A percentile compares a stretch with the other conserved stretches of the same genome.
phyloP scores from a whole-genome alignment of 2,797 vertebrate species.

The Mormyrops boulengeri region DNA sequence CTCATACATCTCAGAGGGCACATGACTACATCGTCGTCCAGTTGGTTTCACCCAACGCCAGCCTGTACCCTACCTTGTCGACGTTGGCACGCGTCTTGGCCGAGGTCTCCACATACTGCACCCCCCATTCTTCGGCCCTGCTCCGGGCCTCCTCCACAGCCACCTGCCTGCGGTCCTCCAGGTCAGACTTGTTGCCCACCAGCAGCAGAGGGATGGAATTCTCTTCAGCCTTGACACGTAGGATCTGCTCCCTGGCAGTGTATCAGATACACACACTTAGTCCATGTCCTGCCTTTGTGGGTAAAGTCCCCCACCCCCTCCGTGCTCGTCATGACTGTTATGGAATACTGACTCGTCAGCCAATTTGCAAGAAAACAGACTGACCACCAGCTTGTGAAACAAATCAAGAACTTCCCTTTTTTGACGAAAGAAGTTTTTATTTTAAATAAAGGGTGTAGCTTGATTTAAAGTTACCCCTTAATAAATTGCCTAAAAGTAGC shows the following conservation, averaged over 20 bases:
- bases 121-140: conserved; percentile 79
- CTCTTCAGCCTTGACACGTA: conserved; percentile 90
- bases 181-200: conserved; percentile 92
- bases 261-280: not conserved
- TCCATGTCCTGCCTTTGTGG: not conserved
- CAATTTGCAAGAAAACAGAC: not conserved
- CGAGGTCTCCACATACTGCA: conserved; percentile 91
- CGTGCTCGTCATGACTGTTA: not conserved
- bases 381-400: not conserved
- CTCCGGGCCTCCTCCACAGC: conserved; percentile 72
- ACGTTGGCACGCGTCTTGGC: conserved; percentile 93
- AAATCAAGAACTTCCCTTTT: not conserved
- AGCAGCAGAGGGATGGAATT: conserved; percentile 82
- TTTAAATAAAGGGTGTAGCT: not conserved
- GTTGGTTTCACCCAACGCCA: not conserved
- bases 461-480: not conserved
- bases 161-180: conserved; percentile 87
- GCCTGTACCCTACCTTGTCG: conserved; percentile 74
- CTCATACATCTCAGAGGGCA: not conserved
- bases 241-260: conserved; percentile 80
- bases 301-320: not conserved
- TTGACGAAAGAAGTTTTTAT: not conserved
- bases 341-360: not conserved
- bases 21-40: not conserved
- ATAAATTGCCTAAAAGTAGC: not conserved